Evolutionary conservation across 1,140 invertebrate species (phyloP).

Genomic region (Leguminivora glycinivorella): DNA sequence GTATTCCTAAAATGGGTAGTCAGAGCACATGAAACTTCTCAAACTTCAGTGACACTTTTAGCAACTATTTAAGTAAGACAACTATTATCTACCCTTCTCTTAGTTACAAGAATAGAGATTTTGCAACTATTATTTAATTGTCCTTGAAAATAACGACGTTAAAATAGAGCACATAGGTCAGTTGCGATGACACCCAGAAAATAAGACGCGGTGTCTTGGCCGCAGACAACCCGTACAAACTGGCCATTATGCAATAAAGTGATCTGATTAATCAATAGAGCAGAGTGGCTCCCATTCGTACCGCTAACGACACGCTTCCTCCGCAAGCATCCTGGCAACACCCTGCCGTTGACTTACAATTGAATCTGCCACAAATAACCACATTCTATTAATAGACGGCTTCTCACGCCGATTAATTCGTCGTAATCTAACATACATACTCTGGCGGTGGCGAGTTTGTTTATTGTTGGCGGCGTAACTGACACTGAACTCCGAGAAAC

Average conservation of each 20-base stretch:
- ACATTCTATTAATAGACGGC: conserved; percentile 18
- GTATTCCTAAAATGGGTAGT: too few species aligned
- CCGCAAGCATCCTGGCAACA: conserved; percentile 41
- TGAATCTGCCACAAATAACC: conserved; percentile 9
- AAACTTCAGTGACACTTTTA: too few species aligned
- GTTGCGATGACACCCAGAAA: not conserved
- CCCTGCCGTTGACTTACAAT: conserved; percentile 28
- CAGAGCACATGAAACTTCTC: too few species aligned
- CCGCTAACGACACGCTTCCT: conserved; percentile 66
- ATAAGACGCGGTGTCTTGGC: not conserved
- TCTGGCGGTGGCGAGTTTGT: conserved; percentile 7
- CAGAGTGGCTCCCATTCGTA: conserved; percentile 57
- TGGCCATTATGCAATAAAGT: conserved; percentile 74
- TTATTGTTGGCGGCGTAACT: conserved; percentile 4
- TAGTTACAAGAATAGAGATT: too few species aligned
- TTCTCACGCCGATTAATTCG: conserved; percentile 15
- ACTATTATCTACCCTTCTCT: too few species aligned
- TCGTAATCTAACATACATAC: not conserved
- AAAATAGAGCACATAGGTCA: not conserved
- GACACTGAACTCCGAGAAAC: conserved; percentile 10
- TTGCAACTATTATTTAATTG: too few species aligned
- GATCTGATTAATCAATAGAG: conserved; percentile 76
- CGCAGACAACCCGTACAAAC: conserved; percentile 44
- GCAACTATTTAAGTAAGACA: too few species aligned
- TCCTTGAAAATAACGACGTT: not conserved